Conservation (phyloP, 2,113 vertebrate species). For the Lamprotornis superbus region DNA sequence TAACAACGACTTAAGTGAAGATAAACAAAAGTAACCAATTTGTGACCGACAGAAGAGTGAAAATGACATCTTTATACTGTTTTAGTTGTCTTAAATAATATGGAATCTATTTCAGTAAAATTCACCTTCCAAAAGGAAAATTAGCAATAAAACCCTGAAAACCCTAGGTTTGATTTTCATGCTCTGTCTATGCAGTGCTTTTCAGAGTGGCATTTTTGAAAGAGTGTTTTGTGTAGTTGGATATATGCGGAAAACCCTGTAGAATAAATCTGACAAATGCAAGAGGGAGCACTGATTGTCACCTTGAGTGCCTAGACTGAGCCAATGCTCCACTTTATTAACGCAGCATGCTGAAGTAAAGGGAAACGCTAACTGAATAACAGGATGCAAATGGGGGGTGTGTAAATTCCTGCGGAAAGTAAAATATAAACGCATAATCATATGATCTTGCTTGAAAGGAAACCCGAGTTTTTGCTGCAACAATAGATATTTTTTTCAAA, state of each 20-base stretch:
- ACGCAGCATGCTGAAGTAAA: constrained; percentile 50
- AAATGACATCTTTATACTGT: not conserved
- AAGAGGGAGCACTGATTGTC: not conserved
- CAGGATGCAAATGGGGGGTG: constrained; percentile 84
- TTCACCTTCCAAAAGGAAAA: not conserved
- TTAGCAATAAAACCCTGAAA: not conserved
- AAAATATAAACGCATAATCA: constrained; percentile 83
- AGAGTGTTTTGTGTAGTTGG: not conserved
- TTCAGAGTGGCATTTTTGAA: not conserved
- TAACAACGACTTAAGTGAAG: not conserved
- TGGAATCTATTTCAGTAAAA: not conserved
- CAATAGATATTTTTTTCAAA: constrained; percentile 84
- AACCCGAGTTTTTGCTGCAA: constrained; percentile 79
- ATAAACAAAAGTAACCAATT: not conserved
- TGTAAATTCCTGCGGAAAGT: constrained; percentile 87
- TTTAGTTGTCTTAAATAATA: not conserved
- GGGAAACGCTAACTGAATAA: constrained; percentile 82
- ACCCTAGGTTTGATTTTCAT: not conserved
- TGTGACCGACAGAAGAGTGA: not conserved
- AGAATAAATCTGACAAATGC: not conserved
- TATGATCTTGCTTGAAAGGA: constrained; percentile 84
- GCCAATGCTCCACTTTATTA: constrained; percentile 34
- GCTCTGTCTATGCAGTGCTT: not conserved
- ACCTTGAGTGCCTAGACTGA: not conserved
- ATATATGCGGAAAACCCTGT: not conserved